These are phyloP conservation scores for Phymatocera aterrima DNA, from an alignment of 2,888 invertebrate genomes.

Conservation along the genomic window DNA sequence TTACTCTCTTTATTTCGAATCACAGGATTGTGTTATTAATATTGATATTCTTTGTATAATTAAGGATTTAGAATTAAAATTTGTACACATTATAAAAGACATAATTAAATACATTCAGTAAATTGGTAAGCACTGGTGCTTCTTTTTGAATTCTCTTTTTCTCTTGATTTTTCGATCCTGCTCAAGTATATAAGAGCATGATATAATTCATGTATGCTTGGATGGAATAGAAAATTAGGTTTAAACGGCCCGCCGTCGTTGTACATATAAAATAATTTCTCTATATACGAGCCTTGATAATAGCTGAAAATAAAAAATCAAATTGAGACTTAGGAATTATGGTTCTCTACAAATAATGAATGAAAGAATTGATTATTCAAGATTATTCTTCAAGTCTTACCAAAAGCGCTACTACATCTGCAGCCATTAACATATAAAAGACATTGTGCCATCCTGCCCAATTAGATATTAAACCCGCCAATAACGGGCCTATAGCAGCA, in stretches of 20 bases:
- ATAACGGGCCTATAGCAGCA: constrained; percentile 93
- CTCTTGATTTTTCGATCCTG: neutral
- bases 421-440: constrained; percentile 92
- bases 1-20: constrained; percentile 48
- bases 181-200: neutral
- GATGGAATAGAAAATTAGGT: neutral
- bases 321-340: neutral
- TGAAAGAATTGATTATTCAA: constrained; percentile 13
- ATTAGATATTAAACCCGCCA: constrained; percentile 88
- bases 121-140: neutral
- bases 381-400: constrained; percentile 75
- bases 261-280: constrained; percentile 66
- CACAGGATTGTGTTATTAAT: too few species aligned
- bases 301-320: constrained; percentile 65
- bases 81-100: constrained; percentile 22
- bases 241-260: constrained; percentile 61
- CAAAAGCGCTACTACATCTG: constrained; percentile 87
- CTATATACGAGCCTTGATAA: constrained; percentile 73
- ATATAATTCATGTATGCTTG: neutral
- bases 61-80: constrained; percentile 21
- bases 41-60: constrained; percentile 16
- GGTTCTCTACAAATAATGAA: neutral
- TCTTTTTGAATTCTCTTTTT: neutral
- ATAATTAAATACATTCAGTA: constrained; percentile 25
- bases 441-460: constrained; percentile 88